phyloP scores from a whole-genome alignment of 2,797 vertebrate species.

The Meriones psammophilus region DNA sequence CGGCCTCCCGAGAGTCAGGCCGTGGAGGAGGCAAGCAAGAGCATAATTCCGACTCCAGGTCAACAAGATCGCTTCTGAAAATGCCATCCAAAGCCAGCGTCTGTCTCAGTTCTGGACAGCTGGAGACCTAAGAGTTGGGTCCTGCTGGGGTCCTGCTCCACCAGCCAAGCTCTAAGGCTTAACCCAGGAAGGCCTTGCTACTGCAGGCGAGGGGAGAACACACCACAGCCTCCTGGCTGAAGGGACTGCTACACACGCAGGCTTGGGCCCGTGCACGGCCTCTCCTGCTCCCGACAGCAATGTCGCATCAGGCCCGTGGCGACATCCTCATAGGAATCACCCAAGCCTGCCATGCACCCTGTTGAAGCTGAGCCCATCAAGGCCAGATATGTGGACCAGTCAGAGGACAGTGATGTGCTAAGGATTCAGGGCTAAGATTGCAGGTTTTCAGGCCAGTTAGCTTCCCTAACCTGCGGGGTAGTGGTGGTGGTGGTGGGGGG shows the following conservation, averaged over 20 bases:
- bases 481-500: background rate
- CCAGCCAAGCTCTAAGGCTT: rapidly evolving
- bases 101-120: background rate
- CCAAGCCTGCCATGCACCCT: background rate
- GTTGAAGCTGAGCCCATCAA: background rate
- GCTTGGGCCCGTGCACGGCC: too few relatives aligned
- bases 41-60: background rate
- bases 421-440: background rate
- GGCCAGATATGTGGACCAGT: background rate
- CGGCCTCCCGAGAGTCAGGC: rapidly evolving
- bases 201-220: background rate
- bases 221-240: rapidly evolving
- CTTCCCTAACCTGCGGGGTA: background rate
- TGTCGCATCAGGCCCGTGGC: background rate
- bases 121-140: background rate
- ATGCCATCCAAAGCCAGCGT: background rate
- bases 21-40: background rate
- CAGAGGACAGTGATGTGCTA: background rate
- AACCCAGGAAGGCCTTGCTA: background rate
- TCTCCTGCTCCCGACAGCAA: background rate
- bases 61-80: background rate
- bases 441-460: background rate
- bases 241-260: background rate
- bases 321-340: background rate
- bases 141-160: rapidly evolving